Percentiles rank a stretch among this genome's conserved stretches.
Evolutionary conservation across 1,140 invertebrate genomes (phyloP).

Genomic region (Drosophila nigrodunni): DNA sequence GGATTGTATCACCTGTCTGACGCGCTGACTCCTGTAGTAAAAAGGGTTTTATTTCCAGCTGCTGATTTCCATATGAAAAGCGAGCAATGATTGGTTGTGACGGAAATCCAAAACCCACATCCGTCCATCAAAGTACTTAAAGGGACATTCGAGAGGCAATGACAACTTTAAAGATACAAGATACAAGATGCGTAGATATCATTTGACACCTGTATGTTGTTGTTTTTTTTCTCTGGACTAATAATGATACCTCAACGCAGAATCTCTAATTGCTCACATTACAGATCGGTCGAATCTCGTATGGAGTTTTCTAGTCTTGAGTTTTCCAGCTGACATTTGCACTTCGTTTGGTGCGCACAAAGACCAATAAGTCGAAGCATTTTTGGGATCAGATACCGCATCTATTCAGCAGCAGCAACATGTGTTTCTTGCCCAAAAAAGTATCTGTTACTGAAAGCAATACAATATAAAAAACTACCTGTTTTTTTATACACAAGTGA

Average conservation of each 20-base stretch:
- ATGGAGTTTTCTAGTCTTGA: neutral
- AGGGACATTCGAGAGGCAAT: conserved; percentile 40
- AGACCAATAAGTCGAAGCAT: conserved; percentile 74
- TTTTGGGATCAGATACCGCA: conserved; percentile 26
- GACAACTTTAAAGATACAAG: conserved; percentile 41
- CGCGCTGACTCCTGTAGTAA: neutral
- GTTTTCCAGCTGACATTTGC: conserved; percentile 70
- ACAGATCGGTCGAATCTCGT: conserved; percentile 11
- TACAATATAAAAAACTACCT: conserved; percentile 56
- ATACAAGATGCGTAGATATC: conserved; percentile 35
- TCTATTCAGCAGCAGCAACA: conserved; percentile 59
- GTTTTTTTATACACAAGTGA: conserved; percentile 73
- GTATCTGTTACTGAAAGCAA: conserved; percentile 66
- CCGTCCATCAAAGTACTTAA: conserved; percentile 51
- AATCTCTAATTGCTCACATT: conserved; percentile 73
- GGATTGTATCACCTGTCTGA: conserved; percentile 62
- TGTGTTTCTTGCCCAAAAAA: conserved; percentile 66
- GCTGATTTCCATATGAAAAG: conserved; percentile 29
- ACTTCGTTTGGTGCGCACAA: conserved; percentile 52
- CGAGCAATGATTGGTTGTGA: conserved; percentile 15
- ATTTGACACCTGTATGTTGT: conserved; percentile 64
- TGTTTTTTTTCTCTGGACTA: conserved; percentile 5
- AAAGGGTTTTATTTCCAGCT: conserved; percentile 46
- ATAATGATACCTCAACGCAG: conserved; percentile 55
- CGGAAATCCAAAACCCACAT: conserved; percentile 61